phyloP scores from a whole-genome alignment of 37 sponge, comb jelly and placozoan genomes.

The Spongia lamella region DNA sequence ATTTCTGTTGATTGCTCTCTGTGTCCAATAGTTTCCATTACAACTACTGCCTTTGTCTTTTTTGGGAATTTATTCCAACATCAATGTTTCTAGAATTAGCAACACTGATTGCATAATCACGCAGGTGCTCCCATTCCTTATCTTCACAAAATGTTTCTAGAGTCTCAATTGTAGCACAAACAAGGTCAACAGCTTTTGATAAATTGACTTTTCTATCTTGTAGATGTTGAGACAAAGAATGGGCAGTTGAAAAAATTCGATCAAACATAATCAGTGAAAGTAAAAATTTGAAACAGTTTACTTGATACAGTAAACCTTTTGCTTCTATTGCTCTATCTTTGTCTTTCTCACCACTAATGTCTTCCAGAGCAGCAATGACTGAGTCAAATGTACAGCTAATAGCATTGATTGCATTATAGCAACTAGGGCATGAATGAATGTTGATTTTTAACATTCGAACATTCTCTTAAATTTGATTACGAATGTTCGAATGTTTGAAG shows the following conservation, averaged over 20 bases:
- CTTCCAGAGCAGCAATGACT: constrained; percentile 59
- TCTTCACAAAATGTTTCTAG: constrained; percentile 33
- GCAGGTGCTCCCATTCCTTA: constrained; percentile 34
- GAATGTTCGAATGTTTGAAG: no score
- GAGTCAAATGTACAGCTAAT: constrained; percentile 51
- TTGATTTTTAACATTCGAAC: no score
- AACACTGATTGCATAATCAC: constrained; percentile 34
- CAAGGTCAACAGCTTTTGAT: constrained; percentile 41
- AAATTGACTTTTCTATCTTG: constrained; percentile 38
- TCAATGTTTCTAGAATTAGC: constrained; percentile 13
- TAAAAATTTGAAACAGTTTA: constrained; percentile 53
- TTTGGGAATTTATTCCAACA: constrained; percentile 18
- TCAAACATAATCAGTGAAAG: constrained; percentile 41
- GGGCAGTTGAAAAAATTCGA: constrained; percentile 41
- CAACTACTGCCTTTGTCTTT: no score
- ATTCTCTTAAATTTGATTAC: no score
- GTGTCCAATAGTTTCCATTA: constrained; percentile 29
- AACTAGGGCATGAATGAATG: constrained; percentile 43
- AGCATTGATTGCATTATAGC: constrained; percentile 24
- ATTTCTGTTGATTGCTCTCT: constrained; percentile 16
- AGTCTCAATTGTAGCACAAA: constrained; percentile 26
- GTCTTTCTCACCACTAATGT: constrained; percentile 52
- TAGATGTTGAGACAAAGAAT: constrained; percentile 54
- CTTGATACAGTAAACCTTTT: constrained; percentile 50
- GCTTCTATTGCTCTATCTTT: constrained; percentile 62